Evolutionary conservation across 1,140 invertebrate genomes (phyloP), one percentile per base, ranked within the genome.

Genomic region (Eufriesea mexicana): DNA sequence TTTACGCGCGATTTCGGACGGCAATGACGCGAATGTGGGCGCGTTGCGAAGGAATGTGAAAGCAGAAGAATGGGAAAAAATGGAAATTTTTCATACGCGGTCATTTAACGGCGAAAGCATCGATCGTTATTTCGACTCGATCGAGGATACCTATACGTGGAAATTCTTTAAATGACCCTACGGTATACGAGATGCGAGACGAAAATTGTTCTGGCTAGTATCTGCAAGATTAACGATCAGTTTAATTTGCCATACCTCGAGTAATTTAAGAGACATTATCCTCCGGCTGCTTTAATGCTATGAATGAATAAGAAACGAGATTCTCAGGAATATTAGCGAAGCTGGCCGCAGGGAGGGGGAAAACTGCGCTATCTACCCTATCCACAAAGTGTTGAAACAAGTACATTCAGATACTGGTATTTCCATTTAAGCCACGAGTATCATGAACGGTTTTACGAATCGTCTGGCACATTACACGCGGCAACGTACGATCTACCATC

Each of bases 321-420:
- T 57, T 57, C 71, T 73, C 51, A 45, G 47, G 51, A 73, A 57
- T 73, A 73, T 73, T 73, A 73, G 51, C 54, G 23, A 25, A 23
- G 35, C 54, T 73, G 23, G 54, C 5, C 5, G 18, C 16, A 12
- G 57, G 71, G 54, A 23, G 45, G 9, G 20, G 42, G 35, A 59
- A 45, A 57, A 45, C 14, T 10, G 10, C 23, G 28, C 71, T 74
- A 74, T 74, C 71, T 59, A 20, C 71, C 23, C 54, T 73, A 55
- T 74, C 71, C 55, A 74, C 71, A 59, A 55, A 57, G 54, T 73
- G 71, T 35, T 73, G 71, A 45, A 73, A 73, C 71, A 57, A 73
- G 71, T 74, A 74, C 71, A 74, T 74, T 74, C 71, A 59, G 71
- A 74, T 74, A 35, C 76, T 57, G 64, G 76, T 68, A 78, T 68